Evolutionary conservation across 2,888 invertebrate genomes (phyloP).

Genomic region (Cancer borealis): DNA sequence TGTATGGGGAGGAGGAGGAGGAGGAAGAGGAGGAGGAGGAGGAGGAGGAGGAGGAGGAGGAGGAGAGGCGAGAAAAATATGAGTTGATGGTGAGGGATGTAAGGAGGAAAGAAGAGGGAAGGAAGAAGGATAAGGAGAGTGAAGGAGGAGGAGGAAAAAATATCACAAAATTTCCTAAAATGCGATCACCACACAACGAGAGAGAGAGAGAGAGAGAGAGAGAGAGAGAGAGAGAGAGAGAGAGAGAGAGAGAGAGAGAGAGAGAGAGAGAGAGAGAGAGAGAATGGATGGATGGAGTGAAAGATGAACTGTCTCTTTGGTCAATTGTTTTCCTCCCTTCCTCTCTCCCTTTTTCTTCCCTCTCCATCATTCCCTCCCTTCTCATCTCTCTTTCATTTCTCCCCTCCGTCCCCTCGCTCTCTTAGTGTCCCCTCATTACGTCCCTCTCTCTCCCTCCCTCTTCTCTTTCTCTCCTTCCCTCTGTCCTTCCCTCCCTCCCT

Average conservation of each 20-base stretch:
- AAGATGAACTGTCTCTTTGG: too few relatives aligned
- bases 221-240: constrained; percentile 40
- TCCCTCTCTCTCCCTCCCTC: too few relatives aligned
- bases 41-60: background rate
- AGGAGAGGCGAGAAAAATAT: background rate
- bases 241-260: background rate
- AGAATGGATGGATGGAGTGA: background rate
- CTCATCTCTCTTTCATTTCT: too few relatives aligned
- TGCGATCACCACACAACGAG: background rate
- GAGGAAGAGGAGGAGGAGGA: background rate
- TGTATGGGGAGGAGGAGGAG: background rate
- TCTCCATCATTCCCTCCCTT: too few relatives aligned
- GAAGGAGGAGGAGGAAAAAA: background rate
- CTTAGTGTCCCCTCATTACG: background rate
- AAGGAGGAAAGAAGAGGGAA: background rate
- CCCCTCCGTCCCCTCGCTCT: background rate
- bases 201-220: constrained; percentile 40
- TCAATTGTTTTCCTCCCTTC: too few relatives aligned
- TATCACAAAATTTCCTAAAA: background rate
- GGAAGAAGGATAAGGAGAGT: background rate
- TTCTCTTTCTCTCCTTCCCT: too few relatives aligned
- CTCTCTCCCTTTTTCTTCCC: background rate
- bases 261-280: background rate
- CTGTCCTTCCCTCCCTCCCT: too few relatives aligned
- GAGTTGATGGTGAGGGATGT: background rate